Conservation (phyloP, 2,888 invertebrate genomes). For the Opisthograptis luteolata region DNA sequence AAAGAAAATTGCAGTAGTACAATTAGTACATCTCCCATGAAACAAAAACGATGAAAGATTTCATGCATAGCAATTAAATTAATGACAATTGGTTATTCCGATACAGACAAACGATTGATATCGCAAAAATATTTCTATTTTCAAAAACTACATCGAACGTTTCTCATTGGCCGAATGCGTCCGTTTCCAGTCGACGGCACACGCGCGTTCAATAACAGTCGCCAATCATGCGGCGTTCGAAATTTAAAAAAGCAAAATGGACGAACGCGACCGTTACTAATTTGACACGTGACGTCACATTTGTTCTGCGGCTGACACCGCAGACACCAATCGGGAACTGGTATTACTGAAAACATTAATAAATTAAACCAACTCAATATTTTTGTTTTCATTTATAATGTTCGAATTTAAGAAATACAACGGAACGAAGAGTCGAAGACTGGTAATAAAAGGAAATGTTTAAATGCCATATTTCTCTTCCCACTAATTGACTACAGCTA, state of each 20-base stretch:
- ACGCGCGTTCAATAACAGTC: slow-evolving; percentile 67
- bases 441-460: too few species aligned
- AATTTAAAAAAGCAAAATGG: slow-evolving; percentile 78
- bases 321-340: slow-evolving; percentile 38
- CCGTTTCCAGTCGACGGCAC: slow-evolving; percentile 57
- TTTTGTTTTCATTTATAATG: not conserved
- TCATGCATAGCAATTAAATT: not conserved
- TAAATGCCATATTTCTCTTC: too few species aligned
- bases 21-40: not conserved
- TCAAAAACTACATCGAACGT: slow-evolving; percentile 38
- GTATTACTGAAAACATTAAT: slow-evolving; percentile 56
- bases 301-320: slow-evolving; percentile 66
- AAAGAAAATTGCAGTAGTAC: not conserved
- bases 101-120: not conserved
- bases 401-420: too few species aligned
- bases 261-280: slow-evolving; percentile 72
- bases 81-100: not conserved
- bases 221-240: slow-evolving; percentile 73
- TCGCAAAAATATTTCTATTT: slow-evolving; percentile 10
- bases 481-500: too few species aligned
- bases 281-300: slow-evolving; percentile 79
- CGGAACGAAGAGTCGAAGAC: too few species aligned
- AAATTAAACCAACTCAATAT: slow-evolving; percentile 33
- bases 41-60: not conserved
- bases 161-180: slow-evolving; percentile 54